phyloP scores from a whole-genome alignment of 2,113 vertebrate genomes.

The Apaloderma vittatum region DNA sequence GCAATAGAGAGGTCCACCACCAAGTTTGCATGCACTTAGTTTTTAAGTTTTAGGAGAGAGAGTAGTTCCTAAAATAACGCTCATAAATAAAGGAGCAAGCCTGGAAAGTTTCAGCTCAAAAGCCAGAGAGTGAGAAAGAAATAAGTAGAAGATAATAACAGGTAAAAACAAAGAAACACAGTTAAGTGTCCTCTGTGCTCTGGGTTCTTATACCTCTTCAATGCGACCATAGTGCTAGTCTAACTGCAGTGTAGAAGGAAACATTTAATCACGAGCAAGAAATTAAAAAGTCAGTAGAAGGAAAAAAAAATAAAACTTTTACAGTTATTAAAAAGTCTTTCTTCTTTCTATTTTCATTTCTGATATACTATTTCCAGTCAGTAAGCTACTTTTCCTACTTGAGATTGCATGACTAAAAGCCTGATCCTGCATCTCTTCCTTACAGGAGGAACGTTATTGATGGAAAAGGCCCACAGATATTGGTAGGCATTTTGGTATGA shows the following conservation, averaged over 20 bases:
- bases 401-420: neutral
- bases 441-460: neutral
- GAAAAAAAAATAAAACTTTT: neutral
- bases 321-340: neutral
- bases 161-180: neutral
- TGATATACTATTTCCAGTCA: neutral
- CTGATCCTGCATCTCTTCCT: neutral
- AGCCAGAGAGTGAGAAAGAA: neutral
- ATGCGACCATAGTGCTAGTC: neutral
- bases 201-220: neutral
- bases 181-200: neutral
- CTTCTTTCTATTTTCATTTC: neutral
- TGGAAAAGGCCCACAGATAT: neutral
- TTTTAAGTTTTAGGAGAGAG: neutral
- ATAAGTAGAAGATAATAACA: neutral
- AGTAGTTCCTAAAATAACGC: neutral
- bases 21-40: neutral
- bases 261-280: neutral
- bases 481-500: neutral
- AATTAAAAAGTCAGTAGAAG: neutral
- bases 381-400: neutral
- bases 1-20: neutral
- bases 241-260: neutral
- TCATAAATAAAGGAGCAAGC: neutral
- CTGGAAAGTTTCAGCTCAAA: slow-evolving; percentile 7